Evolutionary conservation across 2,797 vertebrate genomes (phyloP), one percentile per base, ranked within the genome.

Genomic region (Syngnathus acus): DNA sequence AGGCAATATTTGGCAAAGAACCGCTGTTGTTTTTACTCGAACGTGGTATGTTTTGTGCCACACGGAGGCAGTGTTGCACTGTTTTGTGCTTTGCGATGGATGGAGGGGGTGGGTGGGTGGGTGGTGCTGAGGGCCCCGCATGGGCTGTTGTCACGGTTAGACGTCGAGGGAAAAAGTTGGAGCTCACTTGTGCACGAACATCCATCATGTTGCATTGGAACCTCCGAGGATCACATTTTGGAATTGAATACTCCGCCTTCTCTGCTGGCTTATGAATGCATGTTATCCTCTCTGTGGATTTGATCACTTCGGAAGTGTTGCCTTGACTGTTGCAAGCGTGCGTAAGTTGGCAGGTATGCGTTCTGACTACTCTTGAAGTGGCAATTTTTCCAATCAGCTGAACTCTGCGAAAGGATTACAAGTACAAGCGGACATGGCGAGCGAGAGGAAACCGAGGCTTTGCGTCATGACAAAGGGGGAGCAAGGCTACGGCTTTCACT

Each of bases 401-500:
- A 51, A 51, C 7, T 21, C 48, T 21, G 48, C 48, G 19, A 11
- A 13, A 21, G 60, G 10, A 10, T 4, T 55, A 51, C 19, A 58
- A 38, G 32, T 60, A 66, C 54, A 19, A 50, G 69, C 19, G 61
- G 76, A 84, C 78, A 95, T 96, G 94, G 90, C 92, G 73, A 90
- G 85, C 73, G 93, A 93, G 69, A 82, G 89, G 86, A 93, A 92
- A 81, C 95, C 95, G 60, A 93, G 95, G 77, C 91, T 98, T 58
- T 98, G 96, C 83, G 72, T 86, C 72, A 94, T 98, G 90, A 65
- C 82, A 54, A 95, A 94, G 39, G 91, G 85, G 3, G 92, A 94
- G 64, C 87, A 83, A 70, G 95, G 96, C 59, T 98, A 95, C 86
- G 96, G 96, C 70, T 98, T 98, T 87, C 96, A 98, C 89, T 89